A percentile compares a stretch with the other conserved stretches of the same genome.
phyloP scores from a whole-genome alignment of 2,888 invertebrate genomes.

The Mechanitis mazaeus region DNA sequence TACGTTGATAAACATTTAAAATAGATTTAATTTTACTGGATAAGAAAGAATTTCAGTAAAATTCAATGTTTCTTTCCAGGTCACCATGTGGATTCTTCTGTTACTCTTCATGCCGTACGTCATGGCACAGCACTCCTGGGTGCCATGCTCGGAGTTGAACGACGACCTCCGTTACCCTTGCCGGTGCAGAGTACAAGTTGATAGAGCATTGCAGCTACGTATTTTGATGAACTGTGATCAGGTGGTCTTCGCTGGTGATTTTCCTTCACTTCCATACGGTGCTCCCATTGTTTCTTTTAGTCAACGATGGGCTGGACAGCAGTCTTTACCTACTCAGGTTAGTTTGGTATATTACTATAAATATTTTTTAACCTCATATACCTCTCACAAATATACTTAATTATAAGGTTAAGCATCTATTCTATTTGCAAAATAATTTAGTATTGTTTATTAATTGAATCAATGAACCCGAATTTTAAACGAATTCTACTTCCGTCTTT shows the following conservation, averaged over 20 bases:
- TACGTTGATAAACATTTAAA: background rate
- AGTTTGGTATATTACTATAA: conserved; percentile 8
- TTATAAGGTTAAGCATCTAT: background rate
- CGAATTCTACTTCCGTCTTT: too few species aligned
- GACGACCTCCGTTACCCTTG: conserved; percentile 87
- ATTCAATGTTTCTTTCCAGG: conserved; percentile 38
- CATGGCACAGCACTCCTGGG: conserved; percentile 72
- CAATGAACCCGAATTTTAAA: too few species aligned
- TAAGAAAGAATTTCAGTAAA: background rate
- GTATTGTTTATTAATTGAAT: too few species aligned
- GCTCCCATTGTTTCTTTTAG: conserved; percentile 88
- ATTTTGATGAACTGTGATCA: conserved; percentile 89
- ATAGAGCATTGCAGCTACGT: conserved; percentile 61
- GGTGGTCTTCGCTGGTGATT: conserved; percentile 87
- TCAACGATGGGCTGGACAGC: conserved; percentile 87
- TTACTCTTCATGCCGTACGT: conserved; percentile 48
- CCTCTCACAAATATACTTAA: conserved; percentile 7
- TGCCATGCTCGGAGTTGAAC: conserved; percentile 86
- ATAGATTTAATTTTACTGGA: background rate
- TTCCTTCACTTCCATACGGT: conserved; percentile 84
- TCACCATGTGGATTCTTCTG: conserved; percentile 53
- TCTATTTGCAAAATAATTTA: too few species aligned
- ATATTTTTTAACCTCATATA: conserved; percentile 1
- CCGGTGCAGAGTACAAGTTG: conserved; percentile 72
- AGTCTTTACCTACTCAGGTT: conserved; percentile 86